phyloP scores from a whole-genome alignment of 1,140 invertebrate genomes.

The Diorhabda sublineata region DNA sequence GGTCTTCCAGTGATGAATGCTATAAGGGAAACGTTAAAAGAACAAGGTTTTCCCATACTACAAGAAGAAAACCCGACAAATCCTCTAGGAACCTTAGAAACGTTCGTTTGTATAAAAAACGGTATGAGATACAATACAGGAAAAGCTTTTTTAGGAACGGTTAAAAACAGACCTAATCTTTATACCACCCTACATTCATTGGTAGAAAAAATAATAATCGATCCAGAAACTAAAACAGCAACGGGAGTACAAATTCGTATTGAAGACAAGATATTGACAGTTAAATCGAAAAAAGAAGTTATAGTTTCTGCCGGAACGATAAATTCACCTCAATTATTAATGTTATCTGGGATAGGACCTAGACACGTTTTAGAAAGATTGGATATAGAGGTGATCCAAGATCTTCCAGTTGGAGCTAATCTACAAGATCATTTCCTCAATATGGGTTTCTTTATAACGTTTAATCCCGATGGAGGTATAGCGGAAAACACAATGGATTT shows the following conservation, averaged over 20 bases:
- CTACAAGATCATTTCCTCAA: slow-evolving; percentile 52
- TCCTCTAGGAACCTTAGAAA: slow-evolving; percentile 52
- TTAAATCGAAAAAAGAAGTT: slow-evolving; percentile 57
- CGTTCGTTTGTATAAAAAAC: slow-evolving; percentile 48
- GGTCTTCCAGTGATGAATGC: slow-evolving; percentile 71
- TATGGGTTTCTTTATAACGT: slow-evolving; percentile 13
- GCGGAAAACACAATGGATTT: slow-evolving; percentile 12
- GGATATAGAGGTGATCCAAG: slow-evolving; percentile 37
- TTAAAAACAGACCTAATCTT: slow-evolving; percentile 54
- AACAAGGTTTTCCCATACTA: slow-evolving; percentile 68
- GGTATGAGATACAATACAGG: slow-evolving; percentile 68
- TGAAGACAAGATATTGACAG: slow-evolving; percentile 39
- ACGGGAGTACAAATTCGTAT: slow-evolving; percentile 34
- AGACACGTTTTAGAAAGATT: slow-evolving; percentile 55
- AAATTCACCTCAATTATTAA: slow-evolving; percentile 61
- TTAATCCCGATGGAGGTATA: slow-evolving; percentile 17
- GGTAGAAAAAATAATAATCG: slow-evolving; percentile 47
- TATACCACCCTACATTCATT: slow-evolving; percentile 53
- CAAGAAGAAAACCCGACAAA: slow-evolving; percentile 47
- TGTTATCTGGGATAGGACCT: slow-evolving; percentile 71
- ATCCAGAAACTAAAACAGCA: slow-evolving; percentile 21
- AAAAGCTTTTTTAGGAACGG: slow-evolving; percentile 67
- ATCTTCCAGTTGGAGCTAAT: slow-evolving; percentile 49
- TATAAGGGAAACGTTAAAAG: slow-evolving; percentile 77
- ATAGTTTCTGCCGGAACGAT: slow-evolving; percentile 60